Evolutionary conservation across 2,797 vertebrate genomes (phyloP).

Genomic region (Eulemur rubriventer): DNA sequence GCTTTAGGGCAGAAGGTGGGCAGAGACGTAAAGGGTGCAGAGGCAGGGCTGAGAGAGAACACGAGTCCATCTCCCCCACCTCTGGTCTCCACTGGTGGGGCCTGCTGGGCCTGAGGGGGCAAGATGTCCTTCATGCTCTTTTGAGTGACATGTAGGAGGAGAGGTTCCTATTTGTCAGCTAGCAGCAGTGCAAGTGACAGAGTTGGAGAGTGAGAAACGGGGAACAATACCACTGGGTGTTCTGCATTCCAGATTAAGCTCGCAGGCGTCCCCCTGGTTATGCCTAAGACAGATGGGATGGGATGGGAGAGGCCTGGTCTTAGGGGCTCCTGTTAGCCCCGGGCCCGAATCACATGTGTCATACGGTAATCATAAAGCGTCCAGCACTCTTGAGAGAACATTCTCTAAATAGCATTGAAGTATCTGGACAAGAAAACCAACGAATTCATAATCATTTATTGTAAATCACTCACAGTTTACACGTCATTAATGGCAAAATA

Average conservation of each 20-base stretch:
- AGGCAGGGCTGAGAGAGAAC: neutral
- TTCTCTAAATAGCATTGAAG: neutral
- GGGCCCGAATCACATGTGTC: neutral
- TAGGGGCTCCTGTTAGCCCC: neutral
- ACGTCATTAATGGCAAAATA: conserved; percentile 83
- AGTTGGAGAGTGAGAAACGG: neutral
- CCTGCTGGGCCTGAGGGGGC: neutral
- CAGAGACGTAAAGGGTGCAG: neutral
- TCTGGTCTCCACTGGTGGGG: neutral
- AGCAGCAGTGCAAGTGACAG: neutral
- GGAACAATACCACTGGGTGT: neutral
- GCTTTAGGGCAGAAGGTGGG: neutral
- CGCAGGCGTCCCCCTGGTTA: neutral
- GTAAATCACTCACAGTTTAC: conserved; percentile 82
- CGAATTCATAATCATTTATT: conserved; percentile 82
- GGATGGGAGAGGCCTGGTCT: neutral
- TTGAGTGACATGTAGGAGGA: neutral
- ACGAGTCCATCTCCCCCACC: rapidly evolving
- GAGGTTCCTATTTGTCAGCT: neutral
- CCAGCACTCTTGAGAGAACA: neutral
- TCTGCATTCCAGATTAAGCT: neutral
- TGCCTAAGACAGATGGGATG: neutral
- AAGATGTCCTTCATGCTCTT: neutral
- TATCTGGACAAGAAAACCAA: neutral
- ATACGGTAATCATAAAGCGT: neutral